These are phyloP conservation scores for Eurytoma californica DNA, from an alignment of 2,888 invertebrate genomes.

Conservation along the genomic window DNA sequence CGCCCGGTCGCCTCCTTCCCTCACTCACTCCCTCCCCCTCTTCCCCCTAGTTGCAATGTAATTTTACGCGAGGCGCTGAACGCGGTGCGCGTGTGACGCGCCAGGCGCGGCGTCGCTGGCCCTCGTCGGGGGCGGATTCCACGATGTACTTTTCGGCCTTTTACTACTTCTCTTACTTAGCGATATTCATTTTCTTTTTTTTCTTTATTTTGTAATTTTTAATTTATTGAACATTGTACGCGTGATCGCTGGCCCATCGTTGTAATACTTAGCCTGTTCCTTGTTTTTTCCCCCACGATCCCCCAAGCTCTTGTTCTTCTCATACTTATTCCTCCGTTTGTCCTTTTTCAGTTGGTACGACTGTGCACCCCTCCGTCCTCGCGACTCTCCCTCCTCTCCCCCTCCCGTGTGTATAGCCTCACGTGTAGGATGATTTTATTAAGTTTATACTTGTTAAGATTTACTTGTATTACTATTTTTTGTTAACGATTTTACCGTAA, in stretches of 20 bases:
- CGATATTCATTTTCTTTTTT: not conserved
- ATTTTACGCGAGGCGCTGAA: no score
- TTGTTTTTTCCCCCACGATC: constrained; percentile 17
- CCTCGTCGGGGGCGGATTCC: constrained; percentile 38
- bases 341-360: not conserved
- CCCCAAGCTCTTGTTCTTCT: not conserved
- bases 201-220: constrained; percentile 2
- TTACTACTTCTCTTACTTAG: constrained; percentile 33
- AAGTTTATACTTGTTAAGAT: constrained; percentile 34
- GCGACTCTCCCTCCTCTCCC: no score
- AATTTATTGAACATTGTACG: no score
- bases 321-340: constrained; percentile 3
- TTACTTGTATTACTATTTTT: constrained; percentile 41
- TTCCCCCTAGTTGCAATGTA: no score
- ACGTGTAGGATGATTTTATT: constrained; percentile 37
- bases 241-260: no score
- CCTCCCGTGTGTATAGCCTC: constrained; percentile 23
- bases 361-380: no score
- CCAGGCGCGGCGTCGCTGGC: constrained; percentile 5
- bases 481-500: constrained; percentile 50
- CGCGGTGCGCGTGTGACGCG: no score
- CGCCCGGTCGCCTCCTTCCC: no score
- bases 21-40: no score
- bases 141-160: constrained; percentile 48
- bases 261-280: not conserved